A percentile compares a stretch with the other conserved stretches of the same genome.
These are phyloP conservation scores for Nemotelus pantherinus DNA, from an alignment of 2,888 invertebrate genomes.

Conservation along the genomic window DNA sequence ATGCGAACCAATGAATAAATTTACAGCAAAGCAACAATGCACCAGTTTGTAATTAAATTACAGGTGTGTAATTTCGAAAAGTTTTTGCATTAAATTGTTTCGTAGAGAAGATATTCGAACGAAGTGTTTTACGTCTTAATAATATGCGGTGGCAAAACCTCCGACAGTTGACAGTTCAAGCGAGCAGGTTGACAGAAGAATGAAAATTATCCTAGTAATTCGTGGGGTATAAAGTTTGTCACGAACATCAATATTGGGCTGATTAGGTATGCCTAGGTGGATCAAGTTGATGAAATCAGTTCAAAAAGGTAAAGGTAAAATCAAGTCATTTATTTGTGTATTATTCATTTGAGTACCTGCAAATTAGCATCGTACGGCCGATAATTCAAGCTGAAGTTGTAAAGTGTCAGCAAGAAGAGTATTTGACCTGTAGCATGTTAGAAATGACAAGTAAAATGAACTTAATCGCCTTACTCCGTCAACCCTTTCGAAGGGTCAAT, in stretches of 20 bases:
- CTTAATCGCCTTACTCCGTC: too few relatives aligned
- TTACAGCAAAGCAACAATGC: slow-evolving; percentile 23
- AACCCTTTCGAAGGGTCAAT: too few relatives aligned
- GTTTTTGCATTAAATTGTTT: not conserved
- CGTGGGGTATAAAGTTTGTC: not conserved
- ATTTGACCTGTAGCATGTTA: too few relatives aligned
- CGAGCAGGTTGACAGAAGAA: slow-evolving; percentile 12
- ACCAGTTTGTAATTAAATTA: slow-evolving; percentile 41
- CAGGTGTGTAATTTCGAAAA: slow-evolving; percentile 37
- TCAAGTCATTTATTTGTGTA: too few relatives aligned
- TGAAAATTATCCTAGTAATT: slow-evolving; percentile 27
- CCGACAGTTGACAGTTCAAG: not conserved
- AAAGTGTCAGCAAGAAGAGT: too few relatives aligned
- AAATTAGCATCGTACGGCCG: too few relatives aligned
- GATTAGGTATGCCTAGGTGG: not conserved
- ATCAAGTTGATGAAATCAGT: too few relatives aligned
- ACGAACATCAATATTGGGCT: slow-evolving; percentile 22
- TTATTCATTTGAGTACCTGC: too few relatives aligned
- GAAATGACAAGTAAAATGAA: too few relatives aligned
- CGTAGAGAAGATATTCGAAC: not conserved
- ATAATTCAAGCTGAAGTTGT: too few relatives aligned
- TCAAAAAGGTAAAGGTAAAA: too few relatives aligned
- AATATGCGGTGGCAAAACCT: slow-evolving; percentile 20
- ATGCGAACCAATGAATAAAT: slow-evolving; percentile 36
- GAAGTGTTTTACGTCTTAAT: slow-evolving; percentile 39